These are phyloP conservation scores for Drepana arcuata DNA, from an alignment of 1,140 invertebrate genomes.

Conservation along the genomic window DNA sequence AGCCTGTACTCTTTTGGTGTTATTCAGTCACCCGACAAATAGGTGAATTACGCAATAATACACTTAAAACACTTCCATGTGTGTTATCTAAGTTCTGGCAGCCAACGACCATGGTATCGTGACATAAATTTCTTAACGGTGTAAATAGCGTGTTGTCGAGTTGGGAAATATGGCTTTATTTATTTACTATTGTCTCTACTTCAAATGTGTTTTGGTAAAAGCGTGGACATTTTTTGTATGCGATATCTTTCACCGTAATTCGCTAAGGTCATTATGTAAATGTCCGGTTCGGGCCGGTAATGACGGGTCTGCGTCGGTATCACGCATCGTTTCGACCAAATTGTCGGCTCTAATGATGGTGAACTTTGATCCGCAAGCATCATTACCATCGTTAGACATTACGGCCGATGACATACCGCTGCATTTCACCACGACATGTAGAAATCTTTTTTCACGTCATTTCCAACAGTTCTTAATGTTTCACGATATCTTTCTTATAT, in stretches of 20 bases:
- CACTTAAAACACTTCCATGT: slow-evolving; percentile 45
- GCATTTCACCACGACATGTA: no score
- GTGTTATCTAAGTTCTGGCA: slow-evolving; percentile 47
- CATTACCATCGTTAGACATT: no score
- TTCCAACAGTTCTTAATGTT: no score
- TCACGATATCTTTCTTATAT: no score
- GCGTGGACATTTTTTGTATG: slow-evolving; percentile 9
- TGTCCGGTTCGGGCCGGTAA: slow-evolving; percentile 25
- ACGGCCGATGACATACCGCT: no score
- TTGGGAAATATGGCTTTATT: no score
- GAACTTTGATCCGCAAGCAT: slow-evolving; percentile 11
- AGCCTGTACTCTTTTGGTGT: slow-evolving; percentile 40
- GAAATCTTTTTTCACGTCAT: no score
- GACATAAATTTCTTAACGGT: slow-evolving; percentile 18
- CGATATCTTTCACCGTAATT: slow-evolving; percentile 25
- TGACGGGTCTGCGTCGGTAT: slow-evolving; percentile 26
- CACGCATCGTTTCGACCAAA: slow-evolving; percentile 19
- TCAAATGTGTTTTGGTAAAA: slow-evolving; percentile 1
- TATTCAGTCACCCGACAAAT: slow-evolving; percentile 33
- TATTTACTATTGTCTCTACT: slow-evolving; percentile 1
- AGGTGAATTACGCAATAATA: slow-evolving; percentile 26
- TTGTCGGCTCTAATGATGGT: slow-evolving; percentile 16
- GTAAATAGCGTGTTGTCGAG: not conserved
- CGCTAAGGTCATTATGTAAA: slow-evolving; percentile 37
- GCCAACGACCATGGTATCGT: slow-evolving; percentile 16